Percentiles rank a stretch among this genome's conserved stretches.
These are phyloP conservation scores for Leucophora obtusa DNA, from an alignment of 2,888 invertebrate species.

Conservation along the genomic window DNA sequence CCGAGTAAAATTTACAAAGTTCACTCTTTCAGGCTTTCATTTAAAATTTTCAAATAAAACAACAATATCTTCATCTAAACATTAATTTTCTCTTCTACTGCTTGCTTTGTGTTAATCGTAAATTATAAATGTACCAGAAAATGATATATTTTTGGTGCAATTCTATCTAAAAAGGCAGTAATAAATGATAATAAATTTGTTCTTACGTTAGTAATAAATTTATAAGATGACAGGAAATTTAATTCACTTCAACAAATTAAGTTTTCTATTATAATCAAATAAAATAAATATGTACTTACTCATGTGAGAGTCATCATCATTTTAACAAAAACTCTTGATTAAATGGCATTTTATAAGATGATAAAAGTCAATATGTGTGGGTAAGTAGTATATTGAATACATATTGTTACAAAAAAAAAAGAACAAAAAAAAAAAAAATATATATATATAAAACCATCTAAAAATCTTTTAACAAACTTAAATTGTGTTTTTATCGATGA, in stretches of 20 bases:
- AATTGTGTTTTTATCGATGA: slow-evolving; percentile 12
- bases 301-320: not conserved
- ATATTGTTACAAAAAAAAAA: not conserved
- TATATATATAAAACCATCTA: not conserved
- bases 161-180: not conserved
- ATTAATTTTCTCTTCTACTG: not conserved
- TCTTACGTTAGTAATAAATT: slow-evolving; percentile 17
- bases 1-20: too few species aligned
- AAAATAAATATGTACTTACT: not conserved
- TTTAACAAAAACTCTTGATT: not conserved
- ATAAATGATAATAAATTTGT: slow-evolving; percentile 6
- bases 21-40: too few species aligned
- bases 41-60: too few species aligned
- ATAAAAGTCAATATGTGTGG: not conserved
- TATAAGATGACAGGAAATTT: not conserved
- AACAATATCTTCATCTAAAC: too few species aligned
- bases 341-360: not conserved
- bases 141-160: not conserved
- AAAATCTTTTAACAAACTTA: not conserved
- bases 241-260: slow-evolving; percentile 1
- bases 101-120: not conserved
- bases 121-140: not conserved
- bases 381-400: not conserved
- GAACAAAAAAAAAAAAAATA: not conserved
- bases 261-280: not conserved